Conservation (phyloP, 2,888 invertebrate genomes). For the Synergus gifuensis region DNA sequence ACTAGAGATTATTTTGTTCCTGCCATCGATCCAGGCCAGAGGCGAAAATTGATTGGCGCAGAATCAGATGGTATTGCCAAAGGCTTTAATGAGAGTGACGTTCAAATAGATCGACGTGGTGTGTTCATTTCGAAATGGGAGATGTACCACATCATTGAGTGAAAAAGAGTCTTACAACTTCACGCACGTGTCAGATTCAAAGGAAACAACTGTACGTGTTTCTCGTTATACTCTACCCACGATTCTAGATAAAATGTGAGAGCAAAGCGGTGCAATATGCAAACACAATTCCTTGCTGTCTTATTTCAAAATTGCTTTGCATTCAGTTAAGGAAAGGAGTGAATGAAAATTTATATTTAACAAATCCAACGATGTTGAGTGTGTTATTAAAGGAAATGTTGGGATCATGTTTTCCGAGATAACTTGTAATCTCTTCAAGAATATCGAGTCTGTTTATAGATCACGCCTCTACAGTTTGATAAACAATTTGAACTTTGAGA, state of each 20-base stretch:
- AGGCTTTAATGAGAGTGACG: constrained; percentile 29
- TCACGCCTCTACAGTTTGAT: not conserved
- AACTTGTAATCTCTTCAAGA: not conserved
- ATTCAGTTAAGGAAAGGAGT: not conserved
- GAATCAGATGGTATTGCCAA: constrained; percentile 16
- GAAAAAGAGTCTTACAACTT: constrained; percentile 17
- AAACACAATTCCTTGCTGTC: not conserved
- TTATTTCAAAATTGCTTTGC: constrained; percentile 11
- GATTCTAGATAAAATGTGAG: constrained; percentile 29
- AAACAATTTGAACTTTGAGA: not conserved
- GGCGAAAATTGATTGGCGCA: constrained; percentile 22
- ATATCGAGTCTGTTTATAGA: not conserved
- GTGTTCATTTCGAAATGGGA: constrained; percentile 27
- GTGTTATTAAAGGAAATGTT: not conserved
- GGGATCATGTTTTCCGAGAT: not conserved
- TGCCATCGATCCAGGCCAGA: not conserved
- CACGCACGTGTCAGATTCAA: not conserved
- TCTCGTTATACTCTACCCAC: constrained; percentile 1
- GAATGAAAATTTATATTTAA: constrained; percentile 13
- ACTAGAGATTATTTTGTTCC: not conserved
- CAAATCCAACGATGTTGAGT: not conserved
- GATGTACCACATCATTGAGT: constrained; percentile 22
- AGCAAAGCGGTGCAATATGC: constrained; percentile 5
- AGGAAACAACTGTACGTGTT: constrained; percentile 13
- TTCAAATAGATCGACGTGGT: constrained; percentile 8